Evolutionary conservation across 2,888 invertebrate genomes (phyloP).

Genomic region (Scotopteryx bipunctaria): DNA sequence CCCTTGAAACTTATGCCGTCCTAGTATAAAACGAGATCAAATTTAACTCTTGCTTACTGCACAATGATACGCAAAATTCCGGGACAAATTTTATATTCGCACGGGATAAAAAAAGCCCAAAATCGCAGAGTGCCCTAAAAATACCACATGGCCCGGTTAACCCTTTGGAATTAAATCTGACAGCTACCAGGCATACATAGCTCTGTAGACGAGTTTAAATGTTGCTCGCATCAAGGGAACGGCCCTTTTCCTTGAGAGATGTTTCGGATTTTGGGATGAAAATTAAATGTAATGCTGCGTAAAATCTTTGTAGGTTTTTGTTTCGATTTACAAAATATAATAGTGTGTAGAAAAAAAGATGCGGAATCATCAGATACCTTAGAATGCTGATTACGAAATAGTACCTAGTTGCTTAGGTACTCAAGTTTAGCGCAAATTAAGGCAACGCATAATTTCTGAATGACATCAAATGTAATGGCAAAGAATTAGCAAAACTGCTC

Average conservation of each 20-base stretch:
- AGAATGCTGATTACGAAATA: too few species aligned
- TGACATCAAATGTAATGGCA: too few species aligned
- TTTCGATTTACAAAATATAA: too few species aligned
- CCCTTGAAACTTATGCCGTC: constrained; percentile 27
- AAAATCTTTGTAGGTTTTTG: not conserved
- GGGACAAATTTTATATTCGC: constrained; percentile 15
- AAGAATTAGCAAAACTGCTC: too few species aligned
- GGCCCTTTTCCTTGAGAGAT: constrained; percentile 23
- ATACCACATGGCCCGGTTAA: constrained; percentile 38
- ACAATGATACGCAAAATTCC: constrained; percentile 23
- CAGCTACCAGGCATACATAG: constrained; percentile 51
- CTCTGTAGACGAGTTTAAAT: constrained; percentile 46
- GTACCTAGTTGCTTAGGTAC: too few species aligned
- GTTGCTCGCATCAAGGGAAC: constrained; percentile 46
- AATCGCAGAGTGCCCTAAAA: constrained; percentile 29
- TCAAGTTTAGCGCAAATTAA: too few species aligned
- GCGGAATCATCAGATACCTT: too few species aligned
- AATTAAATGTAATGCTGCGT: constrained; percentile 4
- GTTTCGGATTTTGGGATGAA: constrained; percentile 11
- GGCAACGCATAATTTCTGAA: too few species aligned
- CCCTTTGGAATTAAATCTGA: constrained; percentile 49
- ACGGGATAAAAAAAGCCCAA: constrained; percentile 15
- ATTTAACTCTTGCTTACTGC: constrained; percentile 35
- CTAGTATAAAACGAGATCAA: constrained; percentile 37
- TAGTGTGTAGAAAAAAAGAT: too few species aligned